A percentile compares a stretch with the other conserved stretches of the same genome.
These are phyloP conservation scores for Polyommatus iphigenia DNA, from an alignment of 2,888 invertebrate species.

Conservation along the genomic window DNA sequence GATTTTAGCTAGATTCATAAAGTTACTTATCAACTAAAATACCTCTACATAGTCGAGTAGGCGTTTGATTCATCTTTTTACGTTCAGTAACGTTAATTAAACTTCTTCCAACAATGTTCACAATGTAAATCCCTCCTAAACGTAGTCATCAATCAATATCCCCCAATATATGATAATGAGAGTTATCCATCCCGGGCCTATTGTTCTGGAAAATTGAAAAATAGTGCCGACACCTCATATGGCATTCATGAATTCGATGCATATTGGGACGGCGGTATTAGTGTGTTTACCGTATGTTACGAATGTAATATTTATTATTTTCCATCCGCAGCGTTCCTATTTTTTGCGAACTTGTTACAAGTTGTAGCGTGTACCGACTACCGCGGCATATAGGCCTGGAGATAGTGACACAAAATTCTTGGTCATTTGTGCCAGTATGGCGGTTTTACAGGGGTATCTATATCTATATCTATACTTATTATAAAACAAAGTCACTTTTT, in stretches of 20 bases:
- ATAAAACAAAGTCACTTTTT: too few relatives aligned
- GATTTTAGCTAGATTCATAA: too few relatives aligned
- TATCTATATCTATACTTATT: too few relatives aligned
- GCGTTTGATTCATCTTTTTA: neutral
- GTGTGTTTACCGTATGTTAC: conserved; percentile 3
- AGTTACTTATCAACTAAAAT: too few relatives aligned
- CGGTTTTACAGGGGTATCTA: too few relatives aligned
- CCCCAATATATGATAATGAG: conserved; percentile 55
- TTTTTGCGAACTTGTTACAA: neutral
- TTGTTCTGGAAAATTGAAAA: conserved; percentile 77
- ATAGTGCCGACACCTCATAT: conserved; percentile 60
- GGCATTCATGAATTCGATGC: conserved; percentile 69
- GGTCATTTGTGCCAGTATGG: too few relatives aligned
- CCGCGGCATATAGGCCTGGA: too few relatives aligned
- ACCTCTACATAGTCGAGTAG: neutral
- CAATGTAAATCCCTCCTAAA: conserved; percentile 23
- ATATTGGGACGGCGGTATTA: conserved; percentile 36
- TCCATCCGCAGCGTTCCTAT: neutral
- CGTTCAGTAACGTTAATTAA: neutral
- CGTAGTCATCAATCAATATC: conserved; percentile 53
- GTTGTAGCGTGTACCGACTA: too few relatives aligned
- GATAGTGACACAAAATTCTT: too few relatives aligned
- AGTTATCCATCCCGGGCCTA: conserved; percentile 62
- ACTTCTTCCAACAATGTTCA: neutral
- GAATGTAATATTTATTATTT: neutral